These are phyloP conservation scores for Petaurus breviceps DNA, from an alignment of 2,113 vertebrate species.

Conservation along the genomic window DNA sequence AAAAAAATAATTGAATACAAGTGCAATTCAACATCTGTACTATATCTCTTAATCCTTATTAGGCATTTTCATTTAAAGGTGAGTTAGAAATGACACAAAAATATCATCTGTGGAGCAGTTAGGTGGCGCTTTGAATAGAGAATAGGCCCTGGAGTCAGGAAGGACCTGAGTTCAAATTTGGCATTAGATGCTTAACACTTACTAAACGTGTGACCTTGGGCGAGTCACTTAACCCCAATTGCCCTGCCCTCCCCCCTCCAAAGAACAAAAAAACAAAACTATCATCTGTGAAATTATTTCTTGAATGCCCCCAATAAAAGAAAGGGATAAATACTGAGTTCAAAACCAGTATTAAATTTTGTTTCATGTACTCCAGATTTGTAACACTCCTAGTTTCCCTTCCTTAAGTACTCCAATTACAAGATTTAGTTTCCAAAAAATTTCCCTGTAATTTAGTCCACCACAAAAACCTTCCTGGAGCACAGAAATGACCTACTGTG, in stretches of 20 bases:
- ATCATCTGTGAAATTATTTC: conserved; percentile 74
- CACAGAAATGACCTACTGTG: not conserved
- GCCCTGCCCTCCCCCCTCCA: too few species aligned
- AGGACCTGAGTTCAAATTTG: too few species aligned
- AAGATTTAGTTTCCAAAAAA: conserved; percentile 31
- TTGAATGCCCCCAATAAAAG: conserved; percentile 60
- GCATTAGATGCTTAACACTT: too few species aligned
- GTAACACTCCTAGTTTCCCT: conserved; percentile 46
- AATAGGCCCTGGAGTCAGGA: too few species aligned
- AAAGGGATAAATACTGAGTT: conserved; percentile 46
- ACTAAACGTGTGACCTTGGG: too few species aligned
- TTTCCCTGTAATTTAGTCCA: conserved; percentile 12
- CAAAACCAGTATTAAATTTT: conserved; percentile 45
- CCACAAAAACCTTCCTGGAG: conserved; percentile 42
- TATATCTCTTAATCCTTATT: conserved; percentile 74
- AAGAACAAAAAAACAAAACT: not conserved
- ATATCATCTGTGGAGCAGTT: conserved; percentile 49
- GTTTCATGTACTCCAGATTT: conserved; percentile 59
- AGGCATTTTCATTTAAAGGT: conserved; percentile 66
- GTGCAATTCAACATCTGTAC: conserved; percentile 71
- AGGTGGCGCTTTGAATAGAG: too few species aligned
- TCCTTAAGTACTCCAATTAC: conserved; percentile 19
- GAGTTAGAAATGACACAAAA: conserved; percentile 58
- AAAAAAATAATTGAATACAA: conserved; percentile 75
- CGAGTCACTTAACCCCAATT: too few species aligned